A percentile compares a stretch with the other conserved stretches of the same genome.
phyloP scores from a whole-genome alignment of 2,797 vertebrate genomes.

The Delichon dasypus region DNA sequence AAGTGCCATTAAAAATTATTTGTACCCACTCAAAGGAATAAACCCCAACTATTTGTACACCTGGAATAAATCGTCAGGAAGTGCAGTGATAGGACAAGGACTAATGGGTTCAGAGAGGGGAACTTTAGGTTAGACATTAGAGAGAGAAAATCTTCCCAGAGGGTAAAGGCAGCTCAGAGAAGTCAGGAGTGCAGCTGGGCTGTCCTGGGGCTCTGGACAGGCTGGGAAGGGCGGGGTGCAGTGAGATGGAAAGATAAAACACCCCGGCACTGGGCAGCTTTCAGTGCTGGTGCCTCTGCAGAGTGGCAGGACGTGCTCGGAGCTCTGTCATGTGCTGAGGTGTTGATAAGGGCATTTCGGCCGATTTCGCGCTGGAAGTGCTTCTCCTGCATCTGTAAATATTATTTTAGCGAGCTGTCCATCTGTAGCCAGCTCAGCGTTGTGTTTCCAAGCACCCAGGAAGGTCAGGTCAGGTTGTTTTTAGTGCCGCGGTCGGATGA shows the following conservation, averaged over 20 bases:
- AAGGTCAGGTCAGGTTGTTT: neutral
- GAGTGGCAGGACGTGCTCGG: neutral
- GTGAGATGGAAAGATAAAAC: neutral
- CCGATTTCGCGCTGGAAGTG: neutral
- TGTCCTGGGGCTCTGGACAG: too few species aligned
- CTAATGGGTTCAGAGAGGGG: neutral
- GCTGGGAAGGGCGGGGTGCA: neutral
- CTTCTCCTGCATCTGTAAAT: neutral
- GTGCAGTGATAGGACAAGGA: neutral
- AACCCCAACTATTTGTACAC: constrained; percentile 52
- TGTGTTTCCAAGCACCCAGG: neutral
- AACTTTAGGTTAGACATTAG: neutral
- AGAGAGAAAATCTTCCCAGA: neutral
- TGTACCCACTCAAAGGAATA: constrained; percentile 27
- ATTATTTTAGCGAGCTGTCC: neutral
- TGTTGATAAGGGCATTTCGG: neutral
- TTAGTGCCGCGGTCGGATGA: neutral
- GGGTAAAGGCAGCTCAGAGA: rapidly evolving
- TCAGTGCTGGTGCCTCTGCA: neutral
- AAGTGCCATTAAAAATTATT: constrained; percentile 22
- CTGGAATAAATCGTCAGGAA: neutral
- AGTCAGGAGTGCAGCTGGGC: neutral
- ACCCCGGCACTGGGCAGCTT: rapidly evolving
- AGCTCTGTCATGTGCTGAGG: neutral
- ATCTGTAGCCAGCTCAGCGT: neutral